Base-by-base conservation (phyloP, 2,113 vertebrate species). In the Tetrao urogallus region DNA sequence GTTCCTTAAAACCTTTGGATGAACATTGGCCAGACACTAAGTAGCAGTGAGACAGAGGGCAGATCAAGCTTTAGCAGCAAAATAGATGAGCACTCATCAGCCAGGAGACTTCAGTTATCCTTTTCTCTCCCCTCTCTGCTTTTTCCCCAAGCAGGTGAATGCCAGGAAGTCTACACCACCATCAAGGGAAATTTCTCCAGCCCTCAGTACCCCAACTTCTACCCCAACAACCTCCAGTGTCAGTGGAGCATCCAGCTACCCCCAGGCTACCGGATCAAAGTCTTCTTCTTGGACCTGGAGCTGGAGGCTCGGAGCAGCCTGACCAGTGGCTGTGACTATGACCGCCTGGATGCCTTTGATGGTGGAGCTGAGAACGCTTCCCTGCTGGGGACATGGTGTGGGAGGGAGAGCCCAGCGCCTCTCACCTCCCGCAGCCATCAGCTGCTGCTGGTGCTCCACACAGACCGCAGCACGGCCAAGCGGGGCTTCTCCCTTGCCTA, bases 211-310 rank as follows among this genome's bases (percentile, higher is more conserved):
- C 99, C 99, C 72, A 95, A 64, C 92, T 98, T 98, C 97, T 99
- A 99, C 96, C 99, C 99, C 87, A 99, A 99, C 97, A 99, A 99
- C 95, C 98, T 99, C 95, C 98, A 98, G 74, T 99, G 99, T 96
- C 99, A 99, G 91, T 99, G 99, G 99, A 98, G 97, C 87, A 96
- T 99, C 89, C 97, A 93, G 42, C 94, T 99, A 15, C 97, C 98
- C 2, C 90, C 40, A 0, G 98, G 98, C 32, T 99, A 99, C 95
- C 97, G 98, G 30, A 61, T 99, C 96, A 99, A 98, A 87, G 94
- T 99, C 57, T 98, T 98, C 92, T 98, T 99, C 96, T 97, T 98
- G 17, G 91, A 98, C 82, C 96, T 99, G 97, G 99, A 99, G 48
- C 93, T 99, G 88, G 99, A 99, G 84, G 98, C 97, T 30, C 97